These are phyloP conservation scores for Hirtodrosophila duncani DNA, from an alignment of 2,888 invertebrate genomes.

Conservation along the genomic window DNA sequence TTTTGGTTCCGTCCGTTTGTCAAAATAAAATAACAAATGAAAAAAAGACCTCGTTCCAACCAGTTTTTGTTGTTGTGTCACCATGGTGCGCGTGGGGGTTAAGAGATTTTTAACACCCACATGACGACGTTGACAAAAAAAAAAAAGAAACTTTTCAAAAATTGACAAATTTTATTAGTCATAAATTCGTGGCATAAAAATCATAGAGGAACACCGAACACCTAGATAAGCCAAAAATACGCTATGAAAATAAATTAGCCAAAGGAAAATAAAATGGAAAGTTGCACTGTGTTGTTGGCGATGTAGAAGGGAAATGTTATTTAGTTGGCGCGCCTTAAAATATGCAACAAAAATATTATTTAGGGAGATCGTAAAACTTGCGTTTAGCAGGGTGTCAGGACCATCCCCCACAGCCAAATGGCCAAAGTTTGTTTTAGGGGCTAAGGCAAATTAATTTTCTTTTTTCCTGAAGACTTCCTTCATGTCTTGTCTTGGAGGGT, in stretches of 20 bases:
- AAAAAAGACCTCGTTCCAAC: constrained; percentile 8
- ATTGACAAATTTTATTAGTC: constrained; percentile 70
- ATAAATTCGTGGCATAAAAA: constrained; percentile 63
- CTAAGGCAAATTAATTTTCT: constrained; percentile 49
- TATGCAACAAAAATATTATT: constrained; percentile 64
- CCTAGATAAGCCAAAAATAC: neutral
- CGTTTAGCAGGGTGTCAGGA: constrained; percentile 42
- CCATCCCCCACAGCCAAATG: no score
- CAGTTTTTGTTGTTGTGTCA: constrained; percentile 34
- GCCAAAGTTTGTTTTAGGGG: constrained; percentile 40
- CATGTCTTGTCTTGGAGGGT: constrained; percentile 2
- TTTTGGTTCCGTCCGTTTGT: constrained; percentile 39
- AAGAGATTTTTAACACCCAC: constrained; percentile 55
- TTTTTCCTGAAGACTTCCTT: no score
- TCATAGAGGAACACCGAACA: constrained; percentile 49
- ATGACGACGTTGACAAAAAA: constrained; percentile 5
- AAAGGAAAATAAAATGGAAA: constrained; percentile 31
- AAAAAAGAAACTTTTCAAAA: constrained; percentile 23
- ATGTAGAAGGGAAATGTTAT: constrained; percentile 26
- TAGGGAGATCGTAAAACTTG: constrained; percentile 54
- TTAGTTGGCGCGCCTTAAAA: constrained; percentile 34
- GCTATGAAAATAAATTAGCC: constrained; percentile 59
- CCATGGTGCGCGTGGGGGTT: constrained; percentile 53
- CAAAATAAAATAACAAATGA: constrained; percentile 9
- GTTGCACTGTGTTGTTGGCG: no score